phyloP scores from a whole-genome alignment of 2,113 vertebrate species.

The Ivindomyrus marchei region DNA sequence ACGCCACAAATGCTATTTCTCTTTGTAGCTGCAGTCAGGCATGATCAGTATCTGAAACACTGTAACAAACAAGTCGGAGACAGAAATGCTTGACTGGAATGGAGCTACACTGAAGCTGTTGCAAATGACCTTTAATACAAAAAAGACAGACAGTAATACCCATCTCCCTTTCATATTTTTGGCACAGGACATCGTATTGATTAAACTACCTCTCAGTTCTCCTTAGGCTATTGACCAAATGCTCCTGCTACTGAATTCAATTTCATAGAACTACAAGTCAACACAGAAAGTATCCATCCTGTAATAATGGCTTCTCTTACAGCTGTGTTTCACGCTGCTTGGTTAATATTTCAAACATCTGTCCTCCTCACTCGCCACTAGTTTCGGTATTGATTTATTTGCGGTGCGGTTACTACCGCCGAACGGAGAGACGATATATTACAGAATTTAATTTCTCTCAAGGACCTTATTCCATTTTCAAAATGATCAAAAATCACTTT shows the following conservation, averaged over 20 bases:
- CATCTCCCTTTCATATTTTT: constrained; percentile 19
- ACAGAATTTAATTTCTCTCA: constrained; percentile 55
- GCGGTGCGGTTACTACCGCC: constrained; percentile 39
- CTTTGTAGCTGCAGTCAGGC: not conserved
- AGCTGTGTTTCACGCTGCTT: constrained; percentile 52
- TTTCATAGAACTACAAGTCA: constrained; percentile 41
- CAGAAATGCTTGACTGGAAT: not conserved
- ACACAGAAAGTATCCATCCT: constrained; percentile 39
- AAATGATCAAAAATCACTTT: constrained; percentile 38
- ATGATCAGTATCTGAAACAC: not conserved
- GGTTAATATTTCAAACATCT: constrained; percentile 62
- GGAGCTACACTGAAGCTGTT: not conserved
- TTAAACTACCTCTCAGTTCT: constrained; percentile 56
- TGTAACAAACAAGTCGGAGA: not conserved
- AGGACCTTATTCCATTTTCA: constrained; percentile 42
- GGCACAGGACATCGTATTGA: constrained; percentile 41
- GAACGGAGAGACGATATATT: constrained; percentile 51
- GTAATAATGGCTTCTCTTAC: constrained; percentile 55
- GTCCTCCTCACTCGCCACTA: constrained; percentile 41
- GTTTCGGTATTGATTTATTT: constrained; percentile 63
- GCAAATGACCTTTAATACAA: not conserved
- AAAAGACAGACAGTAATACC: not conserved
- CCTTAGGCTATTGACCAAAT: constrained; percentile 47
- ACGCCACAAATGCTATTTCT: not conserved
- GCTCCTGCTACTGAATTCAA: constrained; percentile 48